These are phyloP conservation scores for Phalacrocorax brasilianus DNA, from an alignment of 2,113 vertebrate genomes.

Conservation along the genomic window DNA sequence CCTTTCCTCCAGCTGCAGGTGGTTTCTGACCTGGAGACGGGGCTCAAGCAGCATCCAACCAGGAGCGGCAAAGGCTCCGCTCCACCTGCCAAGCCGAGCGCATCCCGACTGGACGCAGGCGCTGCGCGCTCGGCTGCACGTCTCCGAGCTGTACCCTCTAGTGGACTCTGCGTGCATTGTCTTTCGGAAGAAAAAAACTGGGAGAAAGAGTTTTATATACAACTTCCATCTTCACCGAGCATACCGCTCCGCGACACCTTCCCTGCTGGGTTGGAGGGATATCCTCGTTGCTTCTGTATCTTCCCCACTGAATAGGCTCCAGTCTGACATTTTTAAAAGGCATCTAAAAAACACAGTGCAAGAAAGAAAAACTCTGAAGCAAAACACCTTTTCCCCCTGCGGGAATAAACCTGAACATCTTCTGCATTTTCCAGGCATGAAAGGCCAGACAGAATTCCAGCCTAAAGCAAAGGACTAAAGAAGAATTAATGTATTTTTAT, in stretches of 20 bases:
- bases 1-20: background rate
- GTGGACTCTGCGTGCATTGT: background rate
- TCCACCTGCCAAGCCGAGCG: background rate
- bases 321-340: rapidly evolving
- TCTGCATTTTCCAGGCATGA: background rate
- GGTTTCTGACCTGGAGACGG: background rate
- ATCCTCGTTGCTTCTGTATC: background rate
- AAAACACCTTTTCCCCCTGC: background rate
- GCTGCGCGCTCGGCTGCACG: background rate
- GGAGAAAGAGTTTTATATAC: background rate
- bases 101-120: background rate
- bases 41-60: background rate
- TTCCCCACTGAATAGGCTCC: background rate
- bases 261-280: too few relatives aligned
- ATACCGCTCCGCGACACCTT: rapidly evolving
- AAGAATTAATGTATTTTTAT: background rate
- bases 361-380: background rate
- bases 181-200: background rate
- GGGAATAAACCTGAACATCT: background rate
- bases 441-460: background rate
- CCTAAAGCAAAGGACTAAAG: background rate
- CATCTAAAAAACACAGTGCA: background rate
- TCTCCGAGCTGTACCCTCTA: slow-evolving; percentile 20
- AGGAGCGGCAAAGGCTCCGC: background rate
- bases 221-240: background rate